These are phyloP conservation scores for Mastomys coucha DNA, from an alignment of 2,113 vertebrate genomes.

Conservation along the genomic window DNA sequence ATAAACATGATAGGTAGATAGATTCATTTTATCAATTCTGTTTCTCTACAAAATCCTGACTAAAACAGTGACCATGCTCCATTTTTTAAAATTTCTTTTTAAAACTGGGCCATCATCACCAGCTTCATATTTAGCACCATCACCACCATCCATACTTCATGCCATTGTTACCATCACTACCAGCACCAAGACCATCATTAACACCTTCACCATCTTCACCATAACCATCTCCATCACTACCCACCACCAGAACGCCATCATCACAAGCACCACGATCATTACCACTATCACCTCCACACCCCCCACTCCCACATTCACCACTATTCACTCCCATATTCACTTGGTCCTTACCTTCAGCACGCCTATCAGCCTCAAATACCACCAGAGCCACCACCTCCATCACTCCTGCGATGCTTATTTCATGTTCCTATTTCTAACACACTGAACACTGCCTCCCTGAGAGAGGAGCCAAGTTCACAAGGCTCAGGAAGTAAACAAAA, in stretches of 20 bases:
- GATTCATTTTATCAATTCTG: neutral
- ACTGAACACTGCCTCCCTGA: neutral
- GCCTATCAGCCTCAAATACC: neutral
- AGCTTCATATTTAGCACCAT: neutral
- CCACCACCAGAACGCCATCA: neutral
- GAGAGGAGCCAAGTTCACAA: neutral
- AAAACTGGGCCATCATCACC: neutral
- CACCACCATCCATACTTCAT: neutral
- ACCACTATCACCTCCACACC: no score
- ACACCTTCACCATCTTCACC: neutral
- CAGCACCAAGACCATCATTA: neutral
- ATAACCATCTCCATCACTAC: neutral
- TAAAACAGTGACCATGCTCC: neutral
- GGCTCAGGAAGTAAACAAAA: neutral
- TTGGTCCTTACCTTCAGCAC: neutral
- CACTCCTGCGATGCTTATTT: neutral
- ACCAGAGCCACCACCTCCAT: neutral
- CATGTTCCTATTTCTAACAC: neutral
- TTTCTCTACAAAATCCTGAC: neutral
- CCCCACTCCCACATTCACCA: neutral
- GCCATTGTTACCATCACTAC: neutral
- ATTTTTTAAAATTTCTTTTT: neutral
- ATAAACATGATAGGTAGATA: neutral
- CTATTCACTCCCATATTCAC: neutral
- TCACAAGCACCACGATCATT: neutral